Evolutionary conservation across 2,888 invertebrate genomes (phyloP).

Genomic region (Polymixis lichenea): DNA sequence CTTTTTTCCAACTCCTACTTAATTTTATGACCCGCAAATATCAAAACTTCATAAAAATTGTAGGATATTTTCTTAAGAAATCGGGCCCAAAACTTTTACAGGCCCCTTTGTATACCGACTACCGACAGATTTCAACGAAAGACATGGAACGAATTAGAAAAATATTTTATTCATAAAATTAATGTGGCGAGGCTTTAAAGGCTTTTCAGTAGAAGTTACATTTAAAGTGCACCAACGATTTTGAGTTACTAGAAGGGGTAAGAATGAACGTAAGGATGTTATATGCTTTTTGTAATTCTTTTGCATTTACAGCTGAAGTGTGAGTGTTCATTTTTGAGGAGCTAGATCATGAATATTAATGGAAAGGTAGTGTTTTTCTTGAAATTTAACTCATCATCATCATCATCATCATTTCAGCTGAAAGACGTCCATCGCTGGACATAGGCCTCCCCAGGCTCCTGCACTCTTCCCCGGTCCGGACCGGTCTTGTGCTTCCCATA

Average conservation of each 20-base stretch:
- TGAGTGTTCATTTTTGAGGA: neutral
- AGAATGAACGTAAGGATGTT: conserved; percentile 12
- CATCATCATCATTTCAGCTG: no score
- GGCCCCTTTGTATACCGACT: conserved; percentile 30
- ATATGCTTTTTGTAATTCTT: conserved; percentile 4
- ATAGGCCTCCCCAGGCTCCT: no score
- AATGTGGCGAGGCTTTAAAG: conserved; percentile 70
- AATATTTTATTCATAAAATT: conserved; percentile 78
- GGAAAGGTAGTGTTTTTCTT: neutral
- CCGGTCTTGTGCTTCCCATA: no score
- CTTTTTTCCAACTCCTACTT: conserved; percentile 17
- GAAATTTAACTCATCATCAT: neutral
- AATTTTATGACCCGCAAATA: conserved; percentile 60
- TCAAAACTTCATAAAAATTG: conserved; percentile 59
- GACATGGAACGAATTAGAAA: conserved; percentile 69
- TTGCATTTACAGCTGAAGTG: conserved; percentile 47
- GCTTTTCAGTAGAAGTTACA: conserved; percentile 69
- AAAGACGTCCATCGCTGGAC: no score
- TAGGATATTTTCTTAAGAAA: conserved; percentile 48
- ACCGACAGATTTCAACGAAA: conserved; percentile 33
- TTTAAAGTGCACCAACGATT: conserved; percentile 60
- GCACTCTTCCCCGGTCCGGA: no score
- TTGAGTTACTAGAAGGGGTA: conserved; percentile 57
- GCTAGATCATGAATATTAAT: neutral
- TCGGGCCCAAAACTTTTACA: conserved; percentile 47